Percentiles rank a stretch among this genome's conserved stretches.
phyloP scores from a whole-genome alignment of 2,888 invertebrate species.

The Agrenia bidenticulata region DNA sequence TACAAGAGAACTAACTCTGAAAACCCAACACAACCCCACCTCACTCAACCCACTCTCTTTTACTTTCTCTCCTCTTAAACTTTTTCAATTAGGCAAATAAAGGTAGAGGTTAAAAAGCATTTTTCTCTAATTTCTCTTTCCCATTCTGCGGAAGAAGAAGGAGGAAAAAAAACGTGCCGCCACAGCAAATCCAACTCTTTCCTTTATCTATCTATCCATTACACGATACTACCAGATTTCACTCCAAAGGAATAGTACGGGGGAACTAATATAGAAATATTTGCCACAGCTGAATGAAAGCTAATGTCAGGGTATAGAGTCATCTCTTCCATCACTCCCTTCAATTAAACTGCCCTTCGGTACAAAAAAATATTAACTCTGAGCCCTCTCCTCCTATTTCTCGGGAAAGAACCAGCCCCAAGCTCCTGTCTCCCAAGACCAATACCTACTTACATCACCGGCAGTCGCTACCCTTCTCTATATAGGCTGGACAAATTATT shows the following conservation, averaged over 20 bases:
- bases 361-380: too few species aligned
- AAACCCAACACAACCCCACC: too few species aligned
- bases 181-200: constrained; percentile 24
- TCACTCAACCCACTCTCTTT: constrained; percentile 15
- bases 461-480: too few species aligned
- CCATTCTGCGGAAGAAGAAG: constrained; percentile 26
- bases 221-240: not conserved
- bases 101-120: constrained; percentile 54
- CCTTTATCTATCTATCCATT: constrained; percentile 3
- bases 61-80: constrained; percentile 36
- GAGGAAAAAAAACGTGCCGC: constrained; percentile 31
- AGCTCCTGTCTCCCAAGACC: too few species aligned
- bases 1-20: too few species aligned
- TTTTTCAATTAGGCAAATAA: constrained; percentile 54
- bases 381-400: too few species aligned
- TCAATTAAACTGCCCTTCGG: constrained; percentile 3
- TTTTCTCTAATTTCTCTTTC: constrained; percentile 51
- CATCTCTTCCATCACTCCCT: constrained; percentile 1
- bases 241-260: not conserved
- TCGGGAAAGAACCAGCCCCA: too few species aligned
- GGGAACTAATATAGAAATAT: not conserved
- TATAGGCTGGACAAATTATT: too few species aligned
- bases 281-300: not conserved
- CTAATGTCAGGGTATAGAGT: not conserved
- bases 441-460: too few species aligned